Conservation (phyloP, 2,797 vertebrate genomes). For the Squalus acanthias region DNA sequence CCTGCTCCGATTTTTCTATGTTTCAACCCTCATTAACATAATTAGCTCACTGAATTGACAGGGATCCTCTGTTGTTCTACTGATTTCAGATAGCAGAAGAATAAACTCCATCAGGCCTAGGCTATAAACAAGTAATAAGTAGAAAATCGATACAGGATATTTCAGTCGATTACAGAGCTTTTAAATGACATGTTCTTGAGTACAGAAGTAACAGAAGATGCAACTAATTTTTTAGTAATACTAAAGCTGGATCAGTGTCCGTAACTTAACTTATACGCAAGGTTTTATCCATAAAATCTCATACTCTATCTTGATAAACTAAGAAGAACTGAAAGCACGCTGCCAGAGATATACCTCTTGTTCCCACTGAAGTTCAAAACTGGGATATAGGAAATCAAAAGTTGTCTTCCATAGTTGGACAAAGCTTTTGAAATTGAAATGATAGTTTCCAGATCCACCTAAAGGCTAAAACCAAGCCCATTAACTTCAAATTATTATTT, state of each 20-base stretch:
- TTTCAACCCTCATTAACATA: background rate
- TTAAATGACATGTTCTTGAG: background rate
- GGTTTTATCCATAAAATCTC: background rate
- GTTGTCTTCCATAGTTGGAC: too few species aligned
- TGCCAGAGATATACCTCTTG: too few species aligned
- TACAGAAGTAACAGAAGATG: background rate
- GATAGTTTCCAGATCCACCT: too few species aligned
- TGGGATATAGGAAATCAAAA: too few species aligned
- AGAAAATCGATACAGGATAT: background rate
- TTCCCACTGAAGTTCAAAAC: too few species aligned
- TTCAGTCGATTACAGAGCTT: background rate
- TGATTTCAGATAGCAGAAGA: too few species aligned
- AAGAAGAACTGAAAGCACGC: background rate
- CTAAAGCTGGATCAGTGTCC: background rate
- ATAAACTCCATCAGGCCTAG: too few species aligned
- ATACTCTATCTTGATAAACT: background rate
- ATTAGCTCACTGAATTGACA: background rate
- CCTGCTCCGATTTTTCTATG: too few species aligned
- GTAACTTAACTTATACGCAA: background rate
- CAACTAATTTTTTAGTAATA: background rate
- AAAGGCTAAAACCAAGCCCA: too few species aligned
- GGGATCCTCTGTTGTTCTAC: background rate
- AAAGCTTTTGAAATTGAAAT: too few species aligned
- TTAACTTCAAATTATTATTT: too few species aligned
- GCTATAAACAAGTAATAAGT: background rate